A percentile compares a stretch with the other conserved stretches of the same genome.
phyloP scores from a whole-genome alignment of 2,113 vertebrate genomes.

The Urocitellus parryii region DNA sequence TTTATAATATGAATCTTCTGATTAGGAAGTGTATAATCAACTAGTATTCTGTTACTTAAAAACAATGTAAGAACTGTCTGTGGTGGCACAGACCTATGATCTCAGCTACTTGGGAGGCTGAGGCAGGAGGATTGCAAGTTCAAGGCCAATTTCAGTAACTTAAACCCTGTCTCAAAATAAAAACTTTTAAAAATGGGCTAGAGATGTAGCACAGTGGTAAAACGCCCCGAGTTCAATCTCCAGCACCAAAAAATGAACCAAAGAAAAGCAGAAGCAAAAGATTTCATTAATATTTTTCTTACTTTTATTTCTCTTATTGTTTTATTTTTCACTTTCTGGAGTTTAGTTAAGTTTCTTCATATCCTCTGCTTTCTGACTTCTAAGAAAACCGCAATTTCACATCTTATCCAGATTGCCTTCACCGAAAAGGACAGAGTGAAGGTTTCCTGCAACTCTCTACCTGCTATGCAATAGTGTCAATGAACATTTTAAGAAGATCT shows the following conservation, averaged over 20 bases:
- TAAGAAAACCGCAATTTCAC: not conserved
- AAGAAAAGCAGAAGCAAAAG: not conserved
- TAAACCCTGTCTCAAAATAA: no score
- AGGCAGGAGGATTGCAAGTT: no score
- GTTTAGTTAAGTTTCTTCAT: not conserved
- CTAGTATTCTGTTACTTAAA: not conserved
- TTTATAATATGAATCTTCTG: not conserved
- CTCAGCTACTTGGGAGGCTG: no score
- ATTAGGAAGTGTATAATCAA: not conserved
- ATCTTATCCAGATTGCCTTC: not conserved
- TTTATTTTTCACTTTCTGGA: not conserved
- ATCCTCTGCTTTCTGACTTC: not conserved
- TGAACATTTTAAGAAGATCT: not conserved
- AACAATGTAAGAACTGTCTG: not conserved
- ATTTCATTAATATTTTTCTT: not conserved
- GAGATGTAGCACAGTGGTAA: no score
- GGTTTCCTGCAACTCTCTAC: not conserved
- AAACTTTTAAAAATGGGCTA: no score
- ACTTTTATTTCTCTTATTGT: not conserved
- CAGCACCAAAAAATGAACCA: no score
- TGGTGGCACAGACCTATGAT: no score
- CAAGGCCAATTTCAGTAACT: no score
- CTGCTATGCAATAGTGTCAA: not conserved
- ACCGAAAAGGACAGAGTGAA: not conserved
- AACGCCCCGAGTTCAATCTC: no score